Base-by-base conservation (phyloP, 2,888 invertebrate species). In the Serripes groenlandicus region DNA sequence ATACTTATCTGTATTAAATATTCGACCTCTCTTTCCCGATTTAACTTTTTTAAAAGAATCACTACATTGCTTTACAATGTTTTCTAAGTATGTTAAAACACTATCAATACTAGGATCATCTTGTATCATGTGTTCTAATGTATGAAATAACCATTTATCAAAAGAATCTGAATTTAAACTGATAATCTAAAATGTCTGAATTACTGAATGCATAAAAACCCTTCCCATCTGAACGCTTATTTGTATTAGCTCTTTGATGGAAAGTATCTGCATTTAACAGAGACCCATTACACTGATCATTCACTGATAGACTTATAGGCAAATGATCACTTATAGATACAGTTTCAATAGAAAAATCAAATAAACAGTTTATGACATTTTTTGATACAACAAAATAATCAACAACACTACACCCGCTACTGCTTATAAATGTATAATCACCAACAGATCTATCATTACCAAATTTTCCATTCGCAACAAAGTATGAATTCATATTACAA, bases 331-430 rank as follows among this genome's bases (percentile, higher is more conserved):
- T 58, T 28, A 28, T 58, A 28, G 58, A 58, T 3, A 58, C 15
- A 3, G 58, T 28, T 5, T 58, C 58, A 28, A 58, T 58, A 21
- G 26, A 28, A 28, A 58, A 58, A 58, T 58, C 58, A 26, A 15
- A 21, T 28, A 64, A 21, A 28, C 52, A 5, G 54, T 26, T 23
- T 54, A 70, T 3, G 9, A 42, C 11, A 30, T 30, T 49, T 54
- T 7, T 4, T 3, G 54, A 30, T n/a, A 54, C 42, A 32, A 72
- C 11, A 58, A 72, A 32, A 37, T 72, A 72, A 72, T 72, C 72
- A 23, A 72, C 37, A 28, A 72, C 58, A 34, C 72, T 72, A 23
- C 58, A 56, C 23, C 72, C 72, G 21, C 23, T 5, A 23, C 35
- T 58, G 15, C 32, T 72, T 2, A 56, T 56, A 58, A 32, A 72